phyloP scores from a whole-genome alignment of 2,888 invertebrate genomes.

The Mythimna lalbum region DNA sequence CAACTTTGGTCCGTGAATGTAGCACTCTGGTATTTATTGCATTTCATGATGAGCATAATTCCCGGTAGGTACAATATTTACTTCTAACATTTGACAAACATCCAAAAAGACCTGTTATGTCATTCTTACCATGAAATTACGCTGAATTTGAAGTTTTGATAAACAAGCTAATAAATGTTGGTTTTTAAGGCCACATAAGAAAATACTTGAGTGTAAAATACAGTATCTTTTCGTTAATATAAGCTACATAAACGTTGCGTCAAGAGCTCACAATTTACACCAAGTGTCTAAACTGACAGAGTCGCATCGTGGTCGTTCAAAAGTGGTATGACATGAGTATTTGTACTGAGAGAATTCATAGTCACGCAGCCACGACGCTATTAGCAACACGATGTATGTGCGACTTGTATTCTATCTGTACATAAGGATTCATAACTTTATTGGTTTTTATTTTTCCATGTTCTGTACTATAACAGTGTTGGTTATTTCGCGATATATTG shows the following conservation, averaged over 20 bases:
- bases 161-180: not conserved
- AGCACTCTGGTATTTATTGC: not conserved
- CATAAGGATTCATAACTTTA: slow-evolving; percentile 1
- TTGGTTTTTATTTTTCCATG: not conserved
- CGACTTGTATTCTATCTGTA: slow-evolving; percentile 24
- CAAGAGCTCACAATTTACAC: slow-evolving; percentile 55
- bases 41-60: not conserved
- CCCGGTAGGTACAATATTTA: not conserved
- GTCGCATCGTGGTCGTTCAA: slow-evolving; percentile 39
- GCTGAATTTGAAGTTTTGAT: slow-evolving; percentile 8
- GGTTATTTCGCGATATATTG: slow-evolving; percentile 3
- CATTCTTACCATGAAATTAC: not conserved
- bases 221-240: slow-evolving; percentile 21
- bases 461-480: not conserved
- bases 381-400: slow-evolving; percentile 42
- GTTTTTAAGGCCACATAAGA: slow-evolving; percentile 11
- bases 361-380: slow-evolving; percentile 59
- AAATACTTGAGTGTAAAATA: slow-evolving; percentile 18
- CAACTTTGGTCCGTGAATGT: not conserved
- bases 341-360: slow-evolving; percentile 59
- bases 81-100: not conserved
- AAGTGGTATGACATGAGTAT: slow-evolving; percentile 57
- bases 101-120: not conserved
- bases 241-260: slow-evolving; percentile 28
- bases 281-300: slow-evolving; percentile 53